phyloP scores from a whole-genome alignment of 2,113 vertebrate genomes.

The Dryoscopus gambensis region DNA sequence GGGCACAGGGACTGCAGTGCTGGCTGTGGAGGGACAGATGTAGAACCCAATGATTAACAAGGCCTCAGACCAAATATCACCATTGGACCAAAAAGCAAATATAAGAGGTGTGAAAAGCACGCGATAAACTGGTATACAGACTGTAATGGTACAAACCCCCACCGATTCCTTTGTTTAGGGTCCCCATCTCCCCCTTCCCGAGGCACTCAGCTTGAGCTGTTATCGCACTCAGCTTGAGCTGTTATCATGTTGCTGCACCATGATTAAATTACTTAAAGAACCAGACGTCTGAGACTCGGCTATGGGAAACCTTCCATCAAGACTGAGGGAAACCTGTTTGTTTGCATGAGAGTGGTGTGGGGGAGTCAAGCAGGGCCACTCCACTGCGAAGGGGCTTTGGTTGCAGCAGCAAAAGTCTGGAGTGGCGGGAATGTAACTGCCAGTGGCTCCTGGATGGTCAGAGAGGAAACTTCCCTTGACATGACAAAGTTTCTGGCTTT shows the following conservation, averaged over 20 bases:
- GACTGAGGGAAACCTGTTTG: not conserved
- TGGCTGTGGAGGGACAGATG: not conserved
- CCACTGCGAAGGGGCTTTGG: not conserved
- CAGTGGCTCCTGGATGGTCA: not conserved
- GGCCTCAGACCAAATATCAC: not conserved
- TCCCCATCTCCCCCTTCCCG: rapidly evolving
- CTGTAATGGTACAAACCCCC: not conserved
- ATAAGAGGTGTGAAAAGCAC: not conserved
- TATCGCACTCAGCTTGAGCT: not conserved
- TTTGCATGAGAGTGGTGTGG: too few species aligned
- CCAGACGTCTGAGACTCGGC: not conserved
- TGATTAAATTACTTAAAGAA: not conserved
- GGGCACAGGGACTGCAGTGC: not conserved
- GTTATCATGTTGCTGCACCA: not conserved
- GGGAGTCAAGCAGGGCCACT: not conserved
- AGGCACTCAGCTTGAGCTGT: not conserved
- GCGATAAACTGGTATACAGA: not conserved
- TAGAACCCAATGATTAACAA: not conserved
- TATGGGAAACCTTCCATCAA: too few species aligned
- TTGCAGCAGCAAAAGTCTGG: not conserved
- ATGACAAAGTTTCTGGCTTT: not conserved
- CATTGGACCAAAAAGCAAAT: not conserved
- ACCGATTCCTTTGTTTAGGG: not conserved
- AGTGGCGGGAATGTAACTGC: not conserved
- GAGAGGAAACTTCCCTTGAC: not conserved